Percentiles rank a stretch among this genome's conserved stretches.
phyloP scores from a whole-genome alignment of 2,888 invertebrate species.

The Emmelina monodactyla region DNA sequence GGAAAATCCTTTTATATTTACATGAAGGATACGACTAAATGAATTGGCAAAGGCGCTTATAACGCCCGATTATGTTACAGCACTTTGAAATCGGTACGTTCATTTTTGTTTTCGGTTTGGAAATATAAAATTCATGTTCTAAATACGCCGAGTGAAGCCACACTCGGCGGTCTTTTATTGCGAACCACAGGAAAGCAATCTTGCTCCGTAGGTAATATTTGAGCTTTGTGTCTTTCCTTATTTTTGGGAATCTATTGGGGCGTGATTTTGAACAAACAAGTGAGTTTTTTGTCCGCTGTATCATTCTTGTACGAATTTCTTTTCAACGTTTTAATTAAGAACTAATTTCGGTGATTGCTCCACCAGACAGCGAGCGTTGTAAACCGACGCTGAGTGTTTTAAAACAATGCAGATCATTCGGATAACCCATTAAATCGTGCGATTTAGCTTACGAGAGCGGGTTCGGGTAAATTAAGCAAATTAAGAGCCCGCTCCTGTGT shows the following conservation, averaged over 20 bases:
- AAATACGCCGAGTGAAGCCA: conserved; percentile 19
- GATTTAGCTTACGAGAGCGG: conserved; percentile 46
- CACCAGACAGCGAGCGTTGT: too few relatives aligned
- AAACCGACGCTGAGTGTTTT: too few relatives aligned
- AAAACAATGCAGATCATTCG: conserved; percentile 4
- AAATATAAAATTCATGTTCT: conserved; percentile 40
- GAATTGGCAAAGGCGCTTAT: too few relatives aligned
- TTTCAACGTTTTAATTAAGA: too few relatives aligned
- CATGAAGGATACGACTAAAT: too few relatives aligned
- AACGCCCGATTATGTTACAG: too few relatives aligned
- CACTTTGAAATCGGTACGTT: too few relatives aligned
- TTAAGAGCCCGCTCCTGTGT: conserved; percentile 55
- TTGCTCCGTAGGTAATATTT: conserved; percentile 19
- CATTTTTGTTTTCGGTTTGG: neutral
- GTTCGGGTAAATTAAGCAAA: conserved; percentile 59
- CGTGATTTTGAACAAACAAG: neutral
- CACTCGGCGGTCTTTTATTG: conserved; percentile 32
- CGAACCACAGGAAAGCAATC: conserved; percentile 38
- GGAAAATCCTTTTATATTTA: too few relatives aligned
- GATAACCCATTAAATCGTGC: conserved; percentile 39
- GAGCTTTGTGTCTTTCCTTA: neutral
- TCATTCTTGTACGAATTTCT: too few relatives aligned
- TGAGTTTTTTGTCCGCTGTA: too few relatives aligned
- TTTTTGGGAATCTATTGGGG: neutral
- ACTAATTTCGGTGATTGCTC: too few relatives aligned